Percentiles rank a stretch among this genome's conserved stretches.
Evolutionary conservation across 1,140 invertebrate species (phyloP).

Genomic region (roundworm (Caenorhabditis elegans)): WBcel235 BX284605.5:7837501-7838000

Average conservation of each 20-base stretch:
- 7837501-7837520: conserved; percentile 50
- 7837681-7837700: too few relatives aligned
- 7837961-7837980: neutral
- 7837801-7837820: conserved; percentile 48
- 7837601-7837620: too few relatives aligned
- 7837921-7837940: neutral
- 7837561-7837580: too few relatives aligned
- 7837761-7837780: conserved; percentile 49
- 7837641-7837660: too few relatives aligned
- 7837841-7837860: neutral
- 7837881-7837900: neutral
- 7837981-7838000: neutral
- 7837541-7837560: too few relatives aligned
- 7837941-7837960: neutral
- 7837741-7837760: conserved; percentile 46
- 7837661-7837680: too few relatives aligned
- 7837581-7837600: too few relatives aligned
- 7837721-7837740: too few relatives aligned
- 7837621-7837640: too few relatives aligned
- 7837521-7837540: too few relatives aligned
- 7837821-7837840: conserved; percentile 45
- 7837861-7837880: neutral
- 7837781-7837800: conserved; percentile 44
- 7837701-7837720: too few relatives aligned
- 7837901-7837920: neutral